Base-by-base conservation (phyloP, 2,888 invertebrate species). In the Apamea monoglypha region DNA sequence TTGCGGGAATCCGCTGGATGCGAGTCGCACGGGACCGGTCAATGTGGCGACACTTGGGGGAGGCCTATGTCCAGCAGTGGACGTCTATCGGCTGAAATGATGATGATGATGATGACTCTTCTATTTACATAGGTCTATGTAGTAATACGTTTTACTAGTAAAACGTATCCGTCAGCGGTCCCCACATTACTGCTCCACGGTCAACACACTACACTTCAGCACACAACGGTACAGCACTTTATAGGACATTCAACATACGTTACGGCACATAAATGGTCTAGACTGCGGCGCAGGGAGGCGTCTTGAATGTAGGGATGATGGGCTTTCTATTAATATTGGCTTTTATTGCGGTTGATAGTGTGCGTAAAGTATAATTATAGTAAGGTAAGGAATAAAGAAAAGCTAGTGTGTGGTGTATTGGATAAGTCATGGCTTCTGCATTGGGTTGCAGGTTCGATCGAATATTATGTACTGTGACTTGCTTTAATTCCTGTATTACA, bases 221-320 rank as follows among this genome's bases (percentile, higher is more conserved):
- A 80, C 67, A 79, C 71, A 71, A 25, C 71, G 53, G 29, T 61
- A 32, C 50, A 56, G 36, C 59, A 56, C 74, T 84, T 83, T 83
- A 81, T 83, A 53, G 76, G 1, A 61, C 64, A 67, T 81, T 74
- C 81, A 76, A 76, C 61, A 70, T 63, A 25, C 47, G 61, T 80
- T 67, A 80, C 32, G 50, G 40, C 40, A 67, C 73, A 59, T 74
- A 67, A 80, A 80, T 67, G 73, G 25, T 69, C 64, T 80, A 83
- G 80, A 75, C 83, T 32, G 29, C 6, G 56, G 66, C 25, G 16
- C 29, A 47, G 80, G 50, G 66, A 59, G 80, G 56, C 36, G 59
- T 3, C 36, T 47, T 72, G n/a, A 29, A 64, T 8, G 36, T 44
- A 59, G 14, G 32, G 32, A 61, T 76, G 36, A 80, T 80, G 50